phyloP scores from a whole-genome alignment of 2,888 invertebrate genomes.

The Drosophila ustulata region DNA sequence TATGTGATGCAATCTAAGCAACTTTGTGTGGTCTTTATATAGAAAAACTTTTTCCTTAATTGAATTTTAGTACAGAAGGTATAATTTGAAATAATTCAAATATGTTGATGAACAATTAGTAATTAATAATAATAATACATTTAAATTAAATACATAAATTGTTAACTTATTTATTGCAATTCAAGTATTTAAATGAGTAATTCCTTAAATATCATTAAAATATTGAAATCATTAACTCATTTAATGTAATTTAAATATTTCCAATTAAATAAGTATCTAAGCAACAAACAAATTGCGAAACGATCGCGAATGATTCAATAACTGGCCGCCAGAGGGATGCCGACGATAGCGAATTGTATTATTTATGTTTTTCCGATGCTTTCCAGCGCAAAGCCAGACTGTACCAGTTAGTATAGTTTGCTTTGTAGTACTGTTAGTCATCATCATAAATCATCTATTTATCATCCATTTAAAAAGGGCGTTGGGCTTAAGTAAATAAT shows the following conservation, averaged over 20 bases:
- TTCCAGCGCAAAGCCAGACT: constrained; percentile 19
- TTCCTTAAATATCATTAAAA: no score
- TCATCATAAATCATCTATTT: constrained; percentile 1
- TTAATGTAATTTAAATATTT: no score
- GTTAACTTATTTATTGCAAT: no score
- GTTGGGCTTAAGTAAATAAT: constrained; percentile 9
- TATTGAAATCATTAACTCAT: no score
- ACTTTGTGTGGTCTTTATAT: background rate
- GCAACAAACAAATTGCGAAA: background rate
- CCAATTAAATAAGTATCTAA: no score
- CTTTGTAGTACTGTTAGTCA: background rate
- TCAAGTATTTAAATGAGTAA: no score
- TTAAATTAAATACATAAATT: no score
- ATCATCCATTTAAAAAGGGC: constrained; percentile 9
- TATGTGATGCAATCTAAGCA: constrained; percentile 25
- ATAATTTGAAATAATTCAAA: no score
- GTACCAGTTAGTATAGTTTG: constrained; percentile 20
- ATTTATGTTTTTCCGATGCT: background rate
- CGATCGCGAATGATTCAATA: constrained; percentile 20
- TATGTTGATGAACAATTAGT: no score
- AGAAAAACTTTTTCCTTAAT: no score
- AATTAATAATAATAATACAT: no score
- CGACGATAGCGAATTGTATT: background rate
- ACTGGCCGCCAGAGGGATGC: background rate
- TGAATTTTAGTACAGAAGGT: no score